phyloP scores from a whole-genome alignment of 2,113 vertebrate species.

The Thomomys bottae region DNA sequence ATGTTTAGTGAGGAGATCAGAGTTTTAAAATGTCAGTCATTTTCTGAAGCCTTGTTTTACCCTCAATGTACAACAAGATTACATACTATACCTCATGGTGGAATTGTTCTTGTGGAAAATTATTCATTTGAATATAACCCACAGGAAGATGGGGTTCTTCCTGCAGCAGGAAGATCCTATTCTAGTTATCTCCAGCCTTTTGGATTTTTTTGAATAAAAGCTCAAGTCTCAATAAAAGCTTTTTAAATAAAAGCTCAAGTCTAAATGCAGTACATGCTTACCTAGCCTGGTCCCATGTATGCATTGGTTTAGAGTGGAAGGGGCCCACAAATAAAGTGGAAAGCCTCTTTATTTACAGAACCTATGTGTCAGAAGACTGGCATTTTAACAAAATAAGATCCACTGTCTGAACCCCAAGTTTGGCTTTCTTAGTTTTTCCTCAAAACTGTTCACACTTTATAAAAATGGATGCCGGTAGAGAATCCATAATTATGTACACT shows the following conservation, averaged over 20 bases:
- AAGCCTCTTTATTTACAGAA: slow-evolving; percentile 16
- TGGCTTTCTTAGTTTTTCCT: slow-evolving; percentile 39
- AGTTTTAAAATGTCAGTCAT: slow-evolving; percentile 35
- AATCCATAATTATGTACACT: not conserved
- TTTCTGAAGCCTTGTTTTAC: slow-evolving; percentile 37
- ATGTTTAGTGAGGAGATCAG: slow-evolving; percentile 35
- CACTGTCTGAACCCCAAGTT: not conserved
- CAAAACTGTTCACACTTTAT: slow-evolving; percentile 1
- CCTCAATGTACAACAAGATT: not conserved
- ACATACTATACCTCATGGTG: not conserved
- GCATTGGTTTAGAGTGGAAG: not conserved
- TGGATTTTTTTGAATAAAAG: slow-evolving; percentile 14
- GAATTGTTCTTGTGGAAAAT: slow-evolving; percentile 41
- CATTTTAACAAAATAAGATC: slow-evolving; percentile 47
- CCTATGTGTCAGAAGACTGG: not conserved
- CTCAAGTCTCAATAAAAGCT: not conserved
- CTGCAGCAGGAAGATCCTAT: slow-evolving; percentile 11
- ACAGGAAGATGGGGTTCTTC: not conserved
- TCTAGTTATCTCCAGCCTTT: slow-evolving; percentile 20
- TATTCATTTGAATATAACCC: slow-evolving; percentile 40
- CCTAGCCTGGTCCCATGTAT: not conserved
- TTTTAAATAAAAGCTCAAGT: slow-evolving; percentile 27
- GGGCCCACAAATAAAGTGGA: not conserved
- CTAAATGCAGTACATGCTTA: not conserved
- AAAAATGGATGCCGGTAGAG: slow-evolving; percentile 21